Conservation (phyloP, 2,888 invertebrate genomes). For the Drosophila atroscutellata region DNA sequence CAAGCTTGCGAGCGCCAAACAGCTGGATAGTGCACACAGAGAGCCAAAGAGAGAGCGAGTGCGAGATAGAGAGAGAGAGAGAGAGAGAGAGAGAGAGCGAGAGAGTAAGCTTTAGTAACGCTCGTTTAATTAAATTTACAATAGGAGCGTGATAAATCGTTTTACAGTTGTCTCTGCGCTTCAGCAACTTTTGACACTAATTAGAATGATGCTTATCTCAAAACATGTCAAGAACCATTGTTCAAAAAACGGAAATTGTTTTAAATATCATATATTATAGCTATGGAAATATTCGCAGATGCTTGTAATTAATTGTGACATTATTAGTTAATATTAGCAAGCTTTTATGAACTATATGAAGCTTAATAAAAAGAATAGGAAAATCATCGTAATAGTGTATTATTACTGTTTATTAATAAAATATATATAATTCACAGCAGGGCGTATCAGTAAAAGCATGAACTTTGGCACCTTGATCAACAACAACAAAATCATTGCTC, state of each 20-base stretch:
- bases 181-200: constrained; percentile 52
- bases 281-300: background rate
- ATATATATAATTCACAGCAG: background rate
- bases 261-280: constrained; percentile 3
- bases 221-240: constrained; percentile 48
- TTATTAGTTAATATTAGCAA: constrained; percentile 10
- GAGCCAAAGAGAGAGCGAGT: background rate
- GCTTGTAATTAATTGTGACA: constrained; percentile 13
- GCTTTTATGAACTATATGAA: background rate
- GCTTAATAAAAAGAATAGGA: background rate
- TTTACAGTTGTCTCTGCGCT: constrained; percentile 25
- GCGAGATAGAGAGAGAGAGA: background rate
- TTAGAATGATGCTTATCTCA: constrained; percentile 54
- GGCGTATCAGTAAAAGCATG: constrained; percentile 38
- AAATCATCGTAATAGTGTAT: background rate
- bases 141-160: constrained; percentile 44
- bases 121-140: constrained; percentile 49
- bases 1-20: constrained; percentile 59
- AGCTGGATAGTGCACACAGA: constrained; percentile 36
- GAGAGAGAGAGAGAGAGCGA: no score
- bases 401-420: constrained; percentile 14
- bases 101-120: constrained; percentile 30
- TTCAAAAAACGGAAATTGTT: constrained; percentile 57
- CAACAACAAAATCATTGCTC: constrained; percentile 16
- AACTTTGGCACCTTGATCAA: constrained; percentile 15